Percentiles rank a stretch among this genome's conserved stretches.
Evolutionary conservation across 2,797 vertebrate species (phyloP).

Genomic region (Tapirus indicus): DNA sequence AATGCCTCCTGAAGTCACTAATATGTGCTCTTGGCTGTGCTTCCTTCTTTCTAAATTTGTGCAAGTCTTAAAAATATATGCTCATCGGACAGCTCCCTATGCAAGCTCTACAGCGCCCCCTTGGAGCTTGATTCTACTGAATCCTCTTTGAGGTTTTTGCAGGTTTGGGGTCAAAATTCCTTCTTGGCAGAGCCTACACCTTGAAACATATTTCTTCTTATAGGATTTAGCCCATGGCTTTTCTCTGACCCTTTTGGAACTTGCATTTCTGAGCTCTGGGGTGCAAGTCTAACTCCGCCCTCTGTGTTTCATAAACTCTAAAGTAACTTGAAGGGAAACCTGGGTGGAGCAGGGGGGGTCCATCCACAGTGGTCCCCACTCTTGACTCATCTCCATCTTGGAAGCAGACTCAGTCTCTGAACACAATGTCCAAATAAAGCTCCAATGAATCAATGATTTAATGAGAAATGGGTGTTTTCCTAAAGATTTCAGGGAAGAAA

Average conservation of each 20-base stretch:
- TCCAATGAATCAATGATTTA: background rate
- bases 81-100: background rate
- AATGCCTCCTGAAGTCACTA: background rate
- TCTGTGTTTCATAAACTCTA: background rate
- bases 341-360: too few relatives aligned
- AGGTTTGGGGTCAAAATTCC: background rate
- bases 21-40: background rate
- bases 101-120: background rate
- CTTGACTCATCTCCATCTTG: background rate
- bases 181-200: background rate
- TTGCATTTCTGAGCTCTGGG: background rate
- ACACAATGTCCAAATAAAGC: background rate
- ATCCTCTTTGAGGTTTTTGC: background rate
- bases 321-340: background rate
- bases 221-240: background rate
- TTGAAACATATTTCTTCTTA: background rate
- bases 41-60: background rate
- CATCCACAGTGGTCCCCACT: background rate
- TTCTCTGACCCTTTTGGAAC: background rate
- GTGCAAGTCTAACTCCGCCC: background rate
- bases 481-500: background rate
- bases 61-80: background rate
- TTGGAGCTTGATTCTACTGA: background rate
- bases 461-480: background rate
- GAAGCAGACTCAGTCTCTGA: background rate